Conservation (phyloP, 2,888 invertebrate species). For the Clistopyga incitator region DNA sequence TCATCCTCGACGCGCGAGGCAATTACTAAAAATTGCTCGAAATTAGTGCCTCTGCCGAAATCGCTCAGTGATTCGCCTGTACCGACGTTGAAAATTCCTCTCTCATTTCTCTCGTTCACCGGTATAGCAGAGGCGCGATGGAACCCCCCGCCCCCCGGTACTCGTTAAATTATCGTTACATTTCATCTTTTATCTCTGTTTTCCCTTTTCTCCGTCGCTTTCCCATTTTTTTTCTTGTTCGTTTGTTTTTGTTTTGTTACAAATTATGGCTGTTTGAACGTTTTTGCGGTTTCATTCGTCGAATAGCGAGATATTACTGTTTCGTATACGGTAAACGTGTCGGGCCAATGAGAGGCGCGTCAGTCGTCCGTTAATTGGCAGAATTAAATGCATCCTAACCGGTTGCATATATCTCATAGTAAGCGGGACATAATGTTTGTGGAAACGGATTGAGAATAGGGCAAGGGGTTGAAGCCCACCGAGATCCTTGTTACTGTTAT, state of each 20-base stretch:
- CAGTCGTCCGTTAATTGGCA: conserved; percentile 74
- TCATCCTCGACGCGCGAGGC: conserved; percentile 29
- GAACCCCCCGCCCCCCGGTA: conserved; percentile 42
- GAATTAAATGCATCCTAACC: conserved; percentile 76
- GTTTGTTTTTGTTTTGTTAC: conserved; percentile 1
- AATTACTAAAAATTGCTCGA: conserved; percentile 68
- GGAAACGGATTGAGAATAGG: conserved; percentile 58
- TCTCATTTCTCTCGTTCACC: conserved; percentile 18
- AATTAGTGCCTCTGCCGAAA: conserved; percentile 68
- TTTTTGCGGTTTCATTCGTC: conserved; percentile 10
- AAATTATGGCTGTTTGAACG: conserved; percentile 36
- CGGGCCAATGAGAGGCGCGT: conserved; percentile 5
- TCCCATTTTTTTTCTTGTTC: background rate
- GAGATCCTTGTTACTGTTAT: background rate
- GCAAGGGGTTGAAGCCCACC: background rate
- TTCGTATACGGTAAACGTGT: background rate
- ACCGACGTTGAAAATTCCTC: conserved; percentile 38
- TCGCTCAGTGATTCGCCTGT: conserved; percentile 54
- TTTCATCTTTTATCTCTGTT: conserved; percentile 16
- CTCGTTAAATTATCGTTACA: conserved; percentile 51
- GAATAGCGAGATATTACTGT: conserved; percentile 3
- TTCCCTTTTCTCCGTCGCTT: background rate
- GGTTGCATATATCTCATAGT: conserved; percentile 82
- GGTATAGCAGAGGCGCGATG: conserved; percentile 32
- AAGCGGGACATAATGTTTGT: conserved; percentile 78